A percentile compares a stretch with the other conserved stretches of the same genome.
phyloP scores from a whole-genome alignment of 1,140 invertebrate genomes.

The Ceratina japonica region DNA sequence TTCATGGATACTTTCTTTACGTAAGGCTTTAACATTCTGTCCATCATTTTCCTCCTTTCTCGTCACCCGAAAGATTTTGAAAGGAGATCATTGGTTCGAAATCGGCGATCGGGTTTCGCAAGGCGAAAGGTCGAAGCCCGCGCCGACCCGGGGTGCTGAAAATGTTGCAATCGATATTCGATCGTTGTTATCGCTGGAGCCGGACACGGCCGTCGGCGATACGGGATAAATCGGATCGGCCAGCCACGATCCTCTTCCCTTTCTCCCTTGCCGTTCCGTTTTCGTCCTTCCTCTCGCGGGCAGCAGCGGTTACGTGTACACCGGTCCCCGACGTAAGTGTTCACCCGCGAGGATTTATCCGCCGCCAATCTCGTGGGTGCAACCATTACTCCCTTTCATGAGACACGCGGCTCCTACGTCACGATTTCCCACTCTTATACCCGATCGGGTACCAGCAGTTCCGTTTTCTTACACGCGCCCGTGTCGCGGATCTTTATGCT shows the following conservation, averaged over 20 bases:
- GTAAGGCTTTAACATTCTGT: background rate
- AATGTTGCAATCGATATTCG: no score
- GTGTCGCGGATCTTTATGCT: no score
- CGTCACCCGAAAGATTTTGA: no score
- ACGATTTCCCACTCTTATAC: constrained; percentile 40
- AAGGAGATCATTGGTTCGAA: no score
- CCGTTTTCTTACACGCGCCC: constrained; percentile 47
- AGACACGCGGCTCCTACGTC: constrained; percentile 47
- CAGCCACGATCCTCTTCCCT: constrained; percentile 57
- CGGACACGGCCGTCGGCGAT: background rate
- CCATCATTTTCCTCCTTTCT: no score
- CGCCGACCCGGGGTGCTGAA: no score
- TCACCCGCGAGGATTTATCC: constrained; percentile 54
- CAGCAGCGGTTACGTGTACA: constrained; percentile 27
- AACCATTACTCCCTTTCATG: constrained; percentile 59
- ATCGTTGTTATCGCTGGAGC: background rate
- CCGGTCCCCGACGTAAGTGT: constrained; percentile 23
- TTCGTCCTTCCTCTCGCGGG: constrained; percentile 51
- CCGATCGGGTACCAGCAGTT: constrained; percentile 31
- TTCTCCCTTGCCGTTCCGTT: constrained; percentile 56
- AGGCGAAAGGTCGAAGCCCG: no score
- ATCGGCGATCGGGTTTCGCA: no score
- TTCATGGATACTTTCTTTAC: background rate
- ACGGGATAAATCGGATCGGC: constrained; percentile 7
- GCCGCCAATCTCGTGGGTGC: constrained; percentile 52